Percentiles rank a stretch among this genome's conserved stretches.
These are phyloP conservation scores for Ciona savignyi DNA, from an alignment of 23 tunicate genomes.

Conservation along the genomic window DNA sequence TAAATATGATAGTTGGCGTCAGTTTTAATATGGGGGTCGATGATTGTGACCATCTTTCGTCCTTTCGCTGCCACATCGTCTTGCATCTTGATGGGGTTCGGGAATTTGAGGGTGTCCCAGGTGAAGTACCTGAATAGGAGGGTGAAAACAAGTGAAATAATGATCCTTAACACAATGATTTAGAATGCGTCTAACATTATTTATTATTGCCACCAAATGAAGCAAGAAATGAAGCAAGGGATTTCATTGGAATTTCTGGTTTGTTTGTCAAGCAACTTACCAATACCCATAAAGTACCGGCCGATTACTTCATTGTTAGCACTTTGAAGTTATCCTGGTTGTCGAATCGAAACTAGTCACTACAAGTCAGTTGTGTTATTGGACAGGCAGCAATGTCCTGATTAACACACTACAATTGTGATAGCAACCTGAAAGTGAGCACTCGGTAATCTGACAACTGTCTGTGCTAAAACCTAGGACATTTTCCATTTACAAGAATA, in stretches of 20 bases:
- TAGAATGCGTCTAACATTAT: neutral
- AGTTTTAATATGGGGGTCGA: slow-evolving; percentile 94
- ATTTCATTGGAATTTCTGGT: neutral
- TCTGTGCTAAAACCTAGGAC: too few relatives aligned
- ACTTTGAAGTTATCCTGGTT: too few relatives aligned
- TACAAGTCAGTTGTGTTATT: too few relatives aligned
- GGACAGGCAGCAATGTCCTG: too few relatives aligned
- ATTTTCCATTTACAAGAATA: too few relatives aligned
- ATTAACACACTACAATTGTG: too few relatives aligned
- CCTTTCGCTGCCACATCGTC: slow-evolving; percentile 86
- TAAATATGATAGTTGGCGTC: slow-evolving; percentile 90
- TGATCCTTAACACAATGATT: neutral
- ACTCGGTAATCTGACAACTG: too few relatives aligned
- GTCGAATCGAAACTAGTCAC: too few relatives aligned
- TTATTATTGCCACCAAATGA: neutral
- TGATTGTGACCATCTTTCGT: slow-evolving; percentile 95
- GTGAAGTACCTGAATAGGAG: slow-evolving; percentile 81
- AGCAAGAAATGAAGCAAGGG: neutral
- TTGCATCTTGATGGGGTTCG: slow-evolving; percentile 84
- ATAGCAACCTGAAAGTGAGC: too few relatives aligned
- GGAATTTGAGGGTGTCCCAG: slow-evolving; percentile 91
- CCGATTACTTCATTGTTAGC: too few relatives aligned
- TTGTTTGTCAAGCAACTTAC: too few relatives aligned
- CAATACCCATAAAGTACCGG: too few relatives aligned
- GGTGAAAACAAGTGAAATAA: neutral